Conservation (phyloP, 2,888 invertebrate species). For the Trilocha varians region DNA sequence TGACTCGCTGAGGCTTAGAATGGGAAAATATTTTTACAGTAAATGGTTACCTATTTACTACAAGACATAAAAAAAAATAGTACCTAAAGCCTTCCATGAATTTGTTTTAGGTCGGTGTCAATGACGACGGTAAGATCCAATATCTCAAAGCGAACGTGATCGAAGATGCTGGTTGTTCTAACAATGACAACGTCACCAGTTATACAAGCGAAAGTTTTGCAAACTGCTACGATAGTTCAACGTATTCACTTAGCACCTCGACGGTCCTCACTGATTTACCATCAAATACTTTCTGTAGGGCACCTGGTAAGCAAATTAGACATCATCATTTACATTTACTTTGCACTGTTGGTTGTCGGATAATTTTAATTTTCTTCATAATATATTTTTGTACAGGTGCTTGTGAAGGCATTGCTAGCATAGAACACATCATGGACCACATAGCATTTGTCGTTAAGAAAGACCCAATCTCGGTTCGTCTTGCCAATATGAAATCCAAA, state of each 20-base stretch:
- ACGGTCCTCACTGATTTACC: constrained; percentile 77
- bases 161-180: constrained; percentile 62
- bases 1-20: too few relatives aligned
- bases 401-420: constrained; percentile 72
- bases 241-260: constrained; percentile 61
- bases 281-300: constrained; percentile 78
- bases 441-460: constrained; percentile 71
- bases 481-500: constrained; percentile 66
- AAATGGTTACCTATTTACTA: too few relatives aligned
- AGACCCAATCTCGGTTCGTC: constrained; percentile 73
- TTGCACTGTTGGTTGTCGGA: neutral
- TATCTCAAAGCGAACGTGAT: constrained; percentile 68
- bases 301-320: constrained; percentile 68
- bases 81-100: too few relatives aligned
- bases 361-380: neutral
- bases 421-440: constrained; percentile 80
- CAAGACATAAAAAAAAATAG: too few relatives aligned
- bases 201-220: constrained; percentile 43
- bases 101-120: constrained; percentile 66
- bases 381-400: constrained; percentile 42
- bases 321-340: neutral
- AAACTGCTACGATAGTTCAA: constrained; percentile 71
- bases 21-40: too few relatives aligned
- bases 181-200: constrained; percentile 60
- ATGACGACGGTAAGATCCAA: constrained; percentile 77